Evolutionary conservation across 2,888 invertebrate species (phyloP), one percentile per base, ranked within the genome.

Genomic region (Diachrysia chrysitis): DNA sequence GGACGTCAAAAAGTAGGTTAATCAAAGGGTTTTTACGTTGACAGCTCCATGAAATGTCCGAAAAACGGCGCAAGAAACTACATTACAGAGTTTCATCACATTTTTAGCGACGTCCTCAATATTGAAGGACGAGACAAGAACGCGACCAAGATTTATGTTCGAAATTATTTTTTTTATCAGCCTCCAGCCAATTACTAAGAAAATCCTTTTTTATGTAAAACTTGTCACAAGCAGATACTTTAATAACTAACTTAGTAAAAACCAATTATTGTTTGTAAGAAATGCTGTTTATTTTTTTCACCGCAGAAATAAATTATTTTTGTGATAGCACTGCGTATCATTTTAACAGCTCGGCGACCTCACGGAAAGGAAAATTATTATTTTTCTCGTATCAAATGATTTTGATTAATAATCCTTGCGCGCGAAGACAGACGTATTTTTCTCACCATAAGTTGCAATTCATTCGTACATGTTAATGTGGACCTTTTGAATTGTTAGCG

Each of bases 361-460:
- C 72, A 80, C 77, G 67, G 78, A 83, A 85, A 79, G 84, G 81
- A 85, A 88, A 91, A 91, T 90, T 88, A 88, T 87, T 93, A 91
- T 93, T 92, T 92, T 92, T 90, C 87, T 87, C 85, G 85, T 89
- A 91, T 90, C 90, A 90, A 92, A 90, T 83, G 83, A 84, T 87
- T 88, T 89, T 93, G 91, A 93, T 94, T 94, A 92, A 93, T 93
- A 92, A 91, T 92, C 88, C 81, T 81, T 76, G 84, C 78, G 84
- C 83, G 83, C 79, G 83, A 87, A 89, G 89, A 92, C 92, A 90
- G 89, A 86, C 89, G 89, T 92, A 91, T 92, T 92, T 93, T 93
- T 93, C 93, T 89, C 90, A 90, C 90, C 90, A 89, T 89, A 91
- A 93, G 91, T 91, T 91, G 90, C 91, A 83, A 92, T 86, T 93